A percentile compares a stretch with the other conserved stretches of the same genome.
Conservation (phyloP, 1,140 invertebrate genomes). For the Neomicropteryx cornuta region DNA sequence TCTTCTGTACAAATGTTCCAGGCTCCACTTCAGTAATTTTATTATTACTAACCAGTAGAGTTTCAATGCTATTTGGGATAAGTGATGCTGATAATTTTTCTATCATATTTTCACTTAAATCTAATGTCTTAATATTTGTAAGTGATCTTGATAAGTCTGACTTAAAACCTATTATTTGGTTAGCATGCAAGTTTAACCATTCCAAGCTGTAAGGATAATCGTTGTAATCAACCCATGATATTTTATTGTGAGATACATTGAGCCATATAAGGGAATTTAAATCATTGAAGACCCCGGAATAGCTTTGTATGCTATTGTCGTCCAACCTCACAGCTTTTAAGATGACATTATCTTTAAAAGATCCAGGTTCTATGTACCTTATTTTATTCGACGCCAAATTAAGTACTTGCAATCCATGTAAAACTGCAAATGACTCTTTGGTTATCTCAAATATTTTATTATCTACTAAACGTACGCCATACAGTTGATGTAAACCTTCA, state of each 20-base stretch:
- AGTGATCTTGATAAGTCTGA: slow-evolving; percentile 29
- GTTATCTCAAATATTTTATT: slow-evolving; percentile 56
- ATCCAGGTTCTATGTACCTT: slow-evolving; percentile 47
- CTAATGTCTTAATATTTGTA: slow-evolving; percentile 59
- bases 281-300: slow-evolving; percentile 53
- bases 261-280: slow-evolving; percentile 56
- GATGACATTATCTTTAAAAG: slow-evolving; percentile 52
- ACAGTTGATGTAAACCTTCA: slow-evolving; percentile 48
- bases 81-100: slow-evolving; percentile 52
- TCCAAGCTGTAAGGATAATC: slow-evolving; percentile 54
- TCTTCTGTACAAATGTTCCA: slow-evolving; percentile 61
- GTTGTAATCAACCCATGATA: slow-evolving; percentile 55
- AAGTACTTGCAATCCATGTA: slow-evolving; percentile 52
- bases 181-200: slow-evolving; percentile 60
- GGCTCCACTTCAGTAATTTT: slow-evolving; percentile 55
- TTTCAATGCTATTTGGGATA: slow-evolving; percentile 62
- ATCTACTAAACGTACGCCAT: slow-evolving; percentile 52
- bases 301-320: slow-evolving; percentile 51
- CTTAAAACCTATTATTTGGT: slow-evolving; percentile 41
- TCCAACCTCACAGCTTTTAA: slow-evolving; percentile 56
- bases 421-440: slow-evolving; percentile 51
- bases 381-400: slow-evolving; percentile 61
- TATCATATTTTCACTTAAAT: slow-evolving; percentile 64
- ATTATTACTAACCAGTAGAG: slow-evolving; percentile 67
- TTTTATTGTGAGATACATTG: slow-evolving; percentile 57